These are phyloP conservation scores for Nematolebias whitei DNA, from an alignment of 2,113 vertebrate genomes.

Conservation along the genomic window DNA sequence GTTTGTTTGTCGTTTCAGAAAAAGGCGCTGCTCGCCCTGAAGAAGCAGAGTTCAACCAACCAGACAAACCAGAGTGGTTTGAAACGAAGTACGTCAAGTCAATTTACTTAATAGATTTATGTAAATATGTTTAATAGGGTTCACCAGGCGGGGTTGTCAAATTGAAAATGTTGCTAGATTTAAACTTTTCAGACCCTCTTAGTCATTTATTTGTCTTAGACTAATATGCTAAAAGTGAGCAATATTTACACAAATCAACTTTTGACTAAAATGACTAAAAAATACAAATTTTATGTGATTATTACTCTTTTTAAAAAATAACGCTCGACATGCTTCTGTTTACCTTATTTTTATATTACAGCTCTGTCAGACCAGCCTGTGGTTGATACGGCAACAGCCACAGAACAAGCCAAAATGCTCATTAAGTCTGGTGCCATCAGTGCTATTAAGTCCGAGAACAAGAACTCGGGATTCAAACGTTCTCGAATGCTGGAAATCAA, in stretches of 20 bases:
- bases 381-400: conserved; percentile 90
- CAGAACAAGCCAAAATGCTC: conserved; percentile 93
- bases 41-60: conserved; percentile 90
- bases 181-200: no score
- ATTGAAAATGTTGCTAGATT: no score
- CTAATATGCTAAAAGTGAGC: no score
- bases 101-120: neutral
- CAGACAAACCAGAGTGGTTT: conserved; percentile 88
- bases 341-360: conserved; percentile 38
- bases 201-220: no score
- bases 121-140: no score
- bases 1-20: conserved; percentile 75
- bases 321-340: neutral
- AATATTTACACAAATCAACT: no score
- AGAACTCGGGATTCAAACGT: conserved; percentile 93
- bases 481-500: conserved; percentile 91
- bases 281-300: no score
- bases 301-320: no score
- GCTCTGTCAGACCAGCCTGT: conserved; percentile 91
- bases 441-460: conserved; percentile 92
- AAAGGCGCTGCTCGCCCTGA: conserved; percentile 89
- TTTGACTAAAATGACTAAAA: no score
- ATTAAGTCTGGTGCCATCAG: conserved; percentile 94
- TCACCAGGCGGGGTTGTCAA: no score
- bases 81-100: conserved; percentile 84